These are phyloP conservation scores for Morpho deidamia DNA, from an alignment of 2,888 invertebrate genomes.

Conservation along the genomic window DNA sequence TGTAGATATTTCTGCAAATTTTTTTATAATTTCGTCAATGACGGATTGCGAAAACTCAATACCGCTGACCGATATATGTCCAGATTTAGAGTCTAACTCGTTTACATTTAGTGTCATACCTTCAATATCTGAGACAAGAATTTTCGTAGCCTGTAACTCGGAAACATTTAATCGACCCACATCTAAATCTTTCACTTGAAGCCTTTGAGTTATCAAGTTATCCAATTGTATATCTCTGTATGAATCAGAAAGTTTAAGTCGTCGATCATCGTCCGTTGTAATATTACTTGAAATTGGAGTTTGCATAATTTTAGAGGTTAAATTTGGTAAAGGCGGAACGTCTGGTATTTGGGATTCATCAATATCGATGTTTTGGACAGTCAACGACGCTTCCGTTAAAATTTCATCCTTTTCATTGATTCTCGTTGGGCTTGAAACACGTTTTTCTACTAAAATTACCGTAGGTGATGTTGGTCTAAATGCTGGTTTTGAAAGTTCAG, in stretches of 20 bases:
- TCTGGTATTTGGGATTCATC: slow-evolving; percentile 65
- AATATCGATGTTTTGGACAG: slow-evolving; percentile 81
- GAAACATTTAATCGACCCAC: slow-evolving; percentile 88
- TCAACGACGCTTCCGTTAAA: slow-evolving; percentile 81
- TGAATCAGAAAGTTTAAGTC: slow-evolving; percentile 52
- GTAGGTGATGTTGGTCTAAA: slow-evolving; percentile 79
- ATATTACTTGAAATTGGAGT: slow-evolving; percentile 35
- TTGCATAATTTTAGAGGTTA: slow-evolving; percentile 36
- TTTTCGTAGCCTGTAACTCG: slow-evolving; percentile 87
- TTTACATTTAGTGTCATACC: slow-evolving; percentile 84
- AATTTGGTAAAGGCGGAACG: slow-evolving; percentile 65
- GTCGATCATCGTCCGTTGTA: slow-evolving; percentile 33
- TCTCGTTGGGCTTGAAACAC: slow-evolving; percentile 79
- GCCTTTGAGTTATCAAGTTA: slow-evolving; percentile 77
- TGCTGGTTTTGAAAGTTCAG: slow-evolving; percentile 74
- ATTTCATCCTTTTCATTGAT: slow-evolving; percentile 79
- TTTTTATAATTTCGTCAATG: slow-evolving; percentile 81
- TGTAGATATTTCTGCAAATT: slow-evolving; percentile 69
- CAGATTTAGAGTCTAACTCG: slow-evolving; percentile 84
- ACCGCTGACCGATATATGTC: slow-evolving; percentile 82
- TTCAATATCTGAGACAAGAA: slow-evolving; percentile 89
- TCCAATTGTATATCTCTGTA: slow-evolving; percentile 61
- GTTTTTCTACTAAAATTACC: slow-evolving; percentile 79
- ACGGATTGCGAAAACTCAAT: slow-evolving; percentile 83
- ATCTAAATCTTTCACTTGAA: slow-evolving; percentile 86